phyloP scores from a whole-genome alignment of 2,888 invertebrate genomes.

The Ecliptopera silaceata region DNA sequence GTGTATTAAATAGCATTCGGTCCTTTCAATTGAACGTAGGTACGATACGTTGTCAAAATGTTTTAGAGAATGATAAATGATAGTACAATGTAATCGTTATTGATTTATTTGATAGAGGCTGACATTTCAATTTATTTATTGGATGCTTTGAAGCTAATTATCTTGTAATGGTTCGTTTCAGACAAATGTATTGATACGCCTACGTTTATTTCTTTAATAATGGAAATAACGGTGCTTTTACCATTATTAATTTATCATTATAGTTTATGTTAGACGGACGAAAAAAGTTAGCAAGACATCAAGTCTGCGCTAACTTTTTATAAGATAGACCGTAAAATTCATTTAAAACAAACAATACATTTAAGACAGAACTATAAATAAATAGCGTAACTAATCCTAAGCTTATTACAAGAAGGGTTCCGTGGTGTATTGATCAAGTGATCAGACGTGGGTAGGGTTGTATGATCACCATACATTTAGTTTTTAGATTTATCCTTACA shows the following conservation, averaged over 20 bases:
- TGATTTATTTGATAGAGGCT: conserved; percentile 29
- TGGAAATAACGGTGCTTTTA: too few species aligned
- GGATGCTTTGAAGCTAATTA: conserved; percentile 2
- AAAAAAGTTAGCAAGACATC: too few species aligned
- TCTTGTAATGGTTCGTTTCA: neutral
- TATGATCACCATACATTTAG: conserved; percentile 34
- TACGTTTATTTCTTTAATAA: too few species aligned
- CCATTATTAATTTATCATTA: too few species aligned
- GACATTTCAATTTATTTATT: conserved; percentile 19
- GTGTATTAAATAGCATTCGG: conserved; percentile 24
- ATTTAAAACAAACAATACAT: too few species aligned
- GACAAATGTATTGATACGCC: neutral
- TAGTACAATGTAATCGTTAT: conserved; percentile 33
- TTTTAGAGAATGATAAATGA: conserved; percentile 56
- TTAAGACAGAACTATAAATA: conserved; percentile 1
- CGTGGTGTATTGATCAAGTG: conserved; percentile 53
- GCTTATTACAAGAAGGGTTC: conserved; percentile 43
- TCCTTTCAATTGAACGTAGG: conserved; percentile 36
- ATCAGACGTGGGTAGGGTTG: conserved; percentile 44
- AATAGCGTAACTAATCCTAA: conserved; percentile 36
- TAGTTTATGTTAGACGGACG: too few species aligned
- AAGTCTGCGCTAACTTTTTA: too few species aligned
- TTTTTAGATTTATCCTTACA: too few species aligned
- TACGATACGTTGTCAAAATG: conserved; percentile 55
- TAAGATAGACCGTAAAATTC: too few species aligned